phyloP scores from a whole-genome alignment of 2,888 invertebrate species.

The Andrena hattorfiana region DNA sequence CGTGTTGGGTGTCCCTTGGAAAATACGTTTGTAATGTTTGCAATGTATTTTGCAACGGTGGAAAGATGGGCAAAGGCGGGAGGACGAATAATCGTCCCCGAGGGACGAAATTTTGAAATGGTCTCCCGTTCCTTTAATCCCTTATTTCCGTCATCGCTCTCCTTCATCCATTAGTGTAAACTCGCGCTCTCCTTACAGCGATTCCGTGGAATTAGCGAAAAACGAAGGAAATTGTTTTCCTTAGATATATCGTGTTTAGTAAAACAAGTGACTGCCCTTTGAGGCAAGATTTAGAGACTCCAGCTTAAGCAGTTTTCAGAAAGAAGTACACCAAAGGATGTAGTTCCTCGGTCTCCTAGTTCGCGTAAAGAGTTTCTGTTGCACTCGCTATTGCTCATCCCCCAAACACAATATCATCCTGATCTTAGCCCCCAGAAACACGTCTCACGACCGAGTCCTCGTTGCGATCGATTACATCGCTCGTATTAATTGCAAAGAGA shows the following conservation, averaged over 20 bases:
- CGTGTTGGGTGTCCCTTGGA: not conserved
- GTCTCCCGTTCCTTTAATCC: constrained; percentile 46
- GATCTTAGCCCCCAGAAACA: not conserved
- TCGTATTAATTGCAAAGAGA: constrained; percentile 26
- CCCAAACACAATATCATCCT: not conserved
- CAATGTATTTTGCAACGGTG: constrained; percentile 28
- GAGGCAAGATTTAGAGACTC: not conserved
- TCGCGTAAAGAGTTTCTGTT: too few relatives aligned
- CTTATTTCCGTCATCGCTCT: not conserved
- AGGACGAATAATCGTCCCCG: constrained; percentile 23
- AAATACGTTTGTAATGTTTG: constrained; percentile 29
- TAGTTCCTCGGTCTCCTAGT: not conserved
- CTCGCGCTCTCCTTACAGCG: constrained; percentile 1
- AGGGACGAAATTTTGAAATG: constrained; percentile 39
- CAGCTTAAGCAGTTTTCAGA: not conserved
- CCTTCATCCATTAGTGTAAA: not conserved
- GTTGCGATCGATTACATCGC: constrained; percentile 16
- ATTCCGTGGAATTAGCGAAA: constrained; percentile 13
- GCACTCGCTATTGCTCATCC: not conserved
- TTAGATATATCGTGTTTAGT: not conserved
- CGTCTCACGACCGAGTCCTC: not conserved
- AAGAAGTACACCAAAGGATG: not conserved
- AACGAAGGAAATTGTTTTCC: constrained; percentile 5
- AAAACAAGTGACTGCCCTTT: not conserved
- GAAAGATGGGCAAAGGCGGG: constrained; percentile 3